Base-by-base conservation (phyloP, 2,888 invertebrate genomes). In the Syrphus vitripennis region DNA sequence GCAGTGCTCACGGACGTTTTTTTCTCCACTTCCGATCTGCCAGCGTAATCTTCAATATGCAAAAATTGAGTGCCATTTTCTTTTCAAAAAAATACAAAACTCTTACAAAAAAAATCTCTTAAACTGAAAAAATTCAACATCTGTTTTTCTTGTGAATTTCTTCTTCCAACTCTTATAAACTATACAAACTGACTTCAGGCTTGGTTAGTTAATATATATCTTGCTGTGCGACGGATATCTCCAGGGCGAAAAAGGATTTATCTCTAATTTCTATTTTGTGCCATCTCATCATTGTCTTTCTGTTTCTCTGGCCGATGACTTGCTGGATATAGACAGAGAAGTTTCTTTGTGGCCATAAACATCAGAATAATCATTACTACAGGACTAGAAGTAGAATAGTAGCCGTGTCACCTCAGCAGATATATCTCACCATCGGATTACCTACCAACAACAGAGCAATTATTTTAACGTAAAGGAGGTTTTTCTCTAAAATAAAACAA, bases 391-490 rank as follows among this genome's bases (percentile, higher is more conserved):
- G n/a, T 29, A 10, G n/a, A 37, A 37, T 34, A 69, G 76, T 61
- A 53, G 71, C 67, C 21, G 59, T 77, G 53, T 72, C 80, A 67
- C 53, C 80, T 48, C 72, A 53, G 48, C 76, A 78, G 76, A 77
- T 71, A 61, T 69, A 63, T 34, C 70, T 69, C 78, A 45, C 63
- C 69, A 50, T 21, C 10, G 65, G 67, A 76, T 84, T 76, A 83
- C 70, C 70, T 76, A 83, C 70, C 70, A 83, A 74, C 83, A 79
- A 71, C 70, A 75, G 57, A 76, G 59, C 76, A 83, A 84, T 84
- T 80, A 80, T 80, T 77, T 61, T 61, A 61, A 63, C 72, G 63
- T 37, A 45, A 65, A 65, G 63, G n/a, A 70, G 70, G 57, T 19
- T 50, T 26, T 55, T 16, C 57, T 65, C 31, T 10, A 48, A 50